Base-by-base conservation (phyloP, 53 echinoderm and acorn worm species). In the Stichopus horrens region DNA sequence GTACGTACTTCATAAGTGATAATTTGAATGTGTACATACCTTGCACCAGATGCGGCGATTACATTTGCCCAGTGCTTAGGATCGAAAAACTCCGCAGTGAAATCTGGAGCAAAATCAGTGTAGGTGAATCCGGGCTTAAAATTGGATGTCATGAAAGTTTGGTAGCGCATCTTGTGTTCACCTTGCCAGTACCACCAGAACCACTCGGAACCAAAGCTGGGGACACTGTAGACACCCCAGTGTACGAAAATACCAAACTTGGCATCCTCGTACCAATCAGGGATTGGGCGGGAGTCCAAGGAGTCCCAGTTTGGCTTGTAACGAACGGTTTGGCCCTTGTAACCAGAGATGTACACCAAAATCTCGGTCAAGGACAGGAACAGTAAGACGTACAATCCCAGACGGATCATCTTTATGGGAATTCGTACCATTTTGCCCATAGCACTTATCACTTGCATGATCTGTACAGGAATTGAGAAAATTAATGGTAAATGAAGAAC, bases 131-230 rank as follows among this genome's bases (percentile, higher is more conserved):
- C 89, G 65, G 89, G 86, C 9, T 60, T 23, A 76, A 86, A 92
- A 58, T 92, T 89, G 21, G 79, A 9, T 23, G 74, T 85, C 92
- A 92, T 92, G 78, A 92, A 92, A 0, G 83, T 23, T 59, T 90
- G 86, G 51, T 76, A 87, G 54, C n/a, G 18, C 21, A 57, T 59
- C 18, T 59, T 91, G 11, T 88, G 66, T 8, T 53, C 6, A 4
- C 89, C 89, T 87, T 90, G 90, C 90, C 90, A 88, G 51, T 88
- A 73, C 90, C 90, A 90, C 90, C 86, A 86, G 63, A 90, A 86
- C 90, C 86, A 86, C 60, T 86, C 86, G 0, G 86, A 86, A 9
- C 88, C 79, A 79, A 81, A 91, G 54, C 88, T 88, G 5, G 91
- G 91, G 9, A 91, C 91, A 60, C 82, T 77, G 79, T 76, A 91